Evolutionary conservation across 2,888 invertebrate genomes (phyloP).

Genomic region (Prostheceraeus crozeri): DNA sequence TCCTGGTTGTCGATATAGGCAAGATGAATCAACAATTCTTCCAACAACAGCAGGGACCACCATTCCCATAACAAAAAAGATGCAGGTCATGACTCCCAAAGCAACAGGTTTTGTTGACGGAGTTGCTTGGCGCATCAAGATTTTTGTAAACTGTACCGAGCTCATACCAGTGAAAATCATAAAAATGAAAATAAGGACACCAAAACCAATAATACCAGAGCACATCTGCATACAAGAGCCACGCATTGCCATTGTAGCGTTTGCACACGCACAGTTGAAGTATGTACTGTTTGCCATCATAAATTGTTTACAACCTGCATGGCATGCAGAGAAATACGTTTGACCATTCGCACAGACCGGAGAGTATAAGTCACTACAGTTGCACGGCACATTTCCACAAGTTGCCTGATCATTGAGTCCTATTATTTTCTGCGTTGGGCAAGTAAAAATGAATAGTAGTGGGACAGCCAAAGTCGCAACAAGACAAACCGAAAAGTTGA

Average conservation of each 20-base stretch:
- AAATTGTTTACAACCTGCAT: constrained; percentile 16
- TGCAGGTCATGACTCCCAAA: too few relatives aligned
- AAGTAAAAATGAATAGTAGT: too few relatives aligned
- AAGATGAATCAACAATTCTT: too few relatives aligned
- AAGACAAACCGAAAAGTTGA: too few relatives aligned
- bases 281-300: constrained; percentile 25
- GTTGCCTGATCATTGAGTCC: too few relatives aligned
- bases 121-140: constrained; percentile 4
- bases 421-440: too few relatives aligned
- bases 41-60: too few relatives aligned
- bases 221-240: constrained; percentile 24
- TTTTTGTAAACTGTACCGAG: constrained; percentile 9
- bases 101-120: neutral
- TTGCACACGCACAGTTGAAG: constrained; percentile 4
- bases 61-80: too few relatives aligned
- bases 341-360: constrained; percentile 6
- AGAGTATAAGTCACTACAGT: too few relatives aligned
- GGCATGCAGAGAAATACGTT: constrained; percentile 24
- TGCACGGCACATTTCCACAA: too few relatives aligned
- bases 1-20: too few relatives aligned
- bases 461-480: too few relatives aligned
- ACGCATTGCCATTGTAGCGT: neutral
- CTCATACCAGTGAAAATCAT: neutral
- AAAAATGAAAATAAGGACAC: neutral
- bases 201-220: neutral